Evolutionary conservation across 37 sponge, comb jelly and placozoan species (phyloP).

Genomic region (Bolinopsis microptera): DNA sequence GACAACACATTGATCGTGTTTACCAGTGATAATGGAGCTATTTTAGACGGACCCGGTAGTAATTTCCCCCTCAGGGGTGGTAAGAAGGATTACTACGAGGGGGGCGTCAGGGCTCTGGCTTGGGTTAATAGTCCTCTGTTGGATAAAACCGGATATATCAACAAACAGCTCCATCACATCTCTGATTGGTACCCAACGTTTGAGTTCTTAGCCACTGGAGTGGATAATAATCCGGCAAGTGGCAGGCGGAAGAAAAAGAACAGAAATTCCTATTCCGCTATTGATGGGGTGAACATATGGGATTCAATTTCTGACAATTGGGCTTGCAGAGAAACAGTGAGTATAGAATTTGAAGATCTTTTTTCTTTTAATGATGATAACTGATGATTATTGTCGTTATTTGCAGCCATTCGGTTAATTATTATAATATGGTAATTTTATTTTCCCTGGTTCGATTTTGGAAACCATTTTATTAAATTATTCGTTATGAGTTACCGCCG

Average conservation of each 20-base stretch:
- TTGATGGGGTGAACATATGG: constrained; percentile 50
- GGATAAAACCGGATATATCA: background rate
- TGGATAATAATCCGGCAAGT: background rate
- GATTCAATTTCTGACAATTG: background rate
- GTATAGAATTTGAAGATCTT: too few species aligned
- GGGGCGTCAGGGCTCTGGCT: background rate
- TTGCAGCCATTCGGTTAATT: too few species aligned
- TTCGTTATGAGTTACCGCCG: too few species aligned
- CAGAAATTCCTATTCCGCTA: background rate
- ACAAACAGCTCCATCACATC: background rate
- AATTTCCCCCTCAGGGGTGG: constrained; percentile 46
- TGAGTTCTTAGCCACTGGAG: constrained; percentile 50
- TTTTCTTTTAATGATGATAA: too few species aligned
- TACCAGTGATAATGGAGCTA: constrained; percentile 48
- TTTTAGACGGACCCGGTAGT: background rate
- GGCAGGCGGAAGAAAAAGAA: background rate
- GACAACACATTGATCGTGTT: constrained; percentile 34
- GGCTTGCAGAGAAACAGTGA: constrained; percentile 29
- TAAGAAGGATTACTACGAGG: constrained; percentile 51
- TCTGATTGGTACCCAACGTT: constrained; percentile 54
- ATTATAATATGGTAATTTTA: too few species aligned
- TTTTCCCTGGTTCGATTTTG: too few species aligned
- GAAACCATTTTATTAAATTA: too few species aligned
- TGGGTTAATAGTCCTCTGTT: background rate
- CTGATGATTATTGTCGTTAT: too few species aligned